Evolutionary conservation across 2,113 vertebrate species (phyloP).

Genomic region (Ameiurus melas): DNA sequence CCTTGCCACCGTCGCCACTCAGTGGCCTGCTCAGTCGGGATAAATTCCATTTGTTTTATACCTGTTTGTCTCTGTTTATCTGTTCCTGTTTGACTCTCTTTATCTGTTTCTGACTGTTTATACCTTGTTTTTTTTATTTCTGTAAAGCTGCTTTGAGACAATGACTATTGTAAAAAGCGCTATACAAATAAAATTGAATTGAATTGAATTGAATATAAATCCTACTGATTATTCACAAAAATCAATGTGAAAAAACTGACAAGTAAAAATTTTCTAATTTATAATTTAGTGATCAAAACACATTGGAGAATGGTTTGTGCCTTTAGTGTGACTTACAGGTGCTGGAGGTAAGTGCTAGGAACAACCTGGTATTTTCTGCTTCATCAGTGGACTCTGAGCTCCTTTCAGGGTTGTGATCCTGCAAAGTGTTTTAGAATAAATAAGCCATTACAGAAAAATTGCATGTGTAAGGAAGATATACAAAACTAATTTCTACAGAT

Average conservation of each 20-base stretch:
- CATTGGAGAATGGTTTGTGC: background rate
- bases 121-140: no score
- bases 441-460: background rate
- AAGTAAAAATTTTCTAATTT: background rate
- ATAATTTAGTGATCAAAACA: background rate
- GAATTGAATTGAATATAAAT: no score
- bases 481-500: background rate
- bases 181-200: no score
- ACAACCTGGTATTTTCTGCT: constrained; percentile 80
- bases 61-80: no score
- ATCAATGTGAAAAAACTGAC: background rate
- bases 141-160: no score
- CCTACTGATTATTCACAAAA: background rate
- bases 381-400: constrained; percentile 71
- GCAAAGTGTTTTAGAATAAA: background rate
- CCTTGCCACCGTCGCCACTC: no score
- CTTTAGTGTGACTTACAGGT: constrained; percentile 54
- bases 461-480: no score
- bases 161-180: no score
- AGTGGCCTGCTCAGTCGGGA: no score
- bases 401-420: constrained; percentile 52
- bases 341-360: constrained; percentile 74
- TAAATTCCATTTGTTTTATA: no score
- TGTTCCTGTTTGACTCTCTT: no score
- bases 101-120: no score